These are phyloP conservation scores for Drosophila mulleri DNA, from an alignment of 2,888 invertebrate species.

Conservation along the genomic window DNA sequence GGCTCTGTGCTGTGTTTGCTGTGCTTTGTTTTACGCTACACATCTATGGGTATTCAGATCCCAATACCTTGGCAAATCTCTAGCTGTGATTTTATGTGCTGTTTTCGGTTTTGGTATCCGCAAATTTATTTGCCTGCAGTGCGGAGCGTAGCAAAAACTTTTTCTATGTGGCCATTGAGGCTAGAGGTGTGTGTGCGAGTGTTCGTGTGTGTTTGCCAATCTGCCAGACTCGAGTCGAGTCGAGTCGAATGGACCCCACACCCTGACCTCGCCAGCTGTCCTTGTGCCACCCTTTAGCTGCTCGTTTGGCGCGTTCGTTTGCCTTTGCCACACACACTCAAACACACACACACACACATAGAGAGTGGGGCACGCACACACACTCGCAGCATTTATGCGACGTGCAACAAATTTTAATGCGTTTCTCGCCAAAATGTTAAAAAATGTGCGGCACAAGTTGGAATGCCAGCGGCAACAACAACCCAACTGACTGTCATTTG, in stretches of 20 bases:
- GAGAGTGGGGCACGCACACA: slow-evolving; percentile 20
- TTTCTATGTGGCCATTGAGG: slow-evolving; percentile 43
- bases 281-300: slow-evolving; percentile 44
- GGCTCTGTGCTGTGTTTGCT: not conserved
- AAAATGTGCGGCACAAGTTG: slow-evolving; percentile 80
- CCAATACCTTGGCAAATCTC: slow-evolving; percentile 65
- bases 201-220: slow-evolving; percentile 14
- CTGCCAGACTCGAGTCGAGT: slow-evolving; percentile 13
- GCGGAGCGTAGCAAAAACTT: slow-evolving; percentile 68
- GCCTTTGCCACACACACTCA: slow-evolving; percentile 45
- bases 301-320: slow-evolving; percentile 45
- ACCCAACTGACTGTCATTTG: slow-evolving; percentile 58
- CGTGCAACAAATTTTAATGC: slow-evolving; percentile 82
- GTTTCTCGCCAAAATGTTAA: slow-evolving; percentile 77
- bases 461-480: slow-evolving; percentile 57
- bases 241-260: slow-evolving; percentile 6
- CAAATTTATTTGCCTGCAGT: slow-evolving; percentile 77
- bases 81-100: slow-evolving; percentile 77
- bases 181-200: slow-evolving; percentile 20
- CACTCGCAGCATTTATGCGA: slow-evolving; percentile 74
- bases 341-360: slow-evolving; percentile 5
- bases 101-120: slow-evolving; percentile 78
- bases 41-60: slow-evolving; percentile 4
- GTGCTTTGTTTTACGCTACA: slow-evolving; percentile 12
- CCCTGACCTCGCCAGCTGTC: slow-evolving; percentile 33